Evolutionary conservation across 1,140 invertebrate species (phyloP).

Genomic region (Homarus americanus): DNA sequence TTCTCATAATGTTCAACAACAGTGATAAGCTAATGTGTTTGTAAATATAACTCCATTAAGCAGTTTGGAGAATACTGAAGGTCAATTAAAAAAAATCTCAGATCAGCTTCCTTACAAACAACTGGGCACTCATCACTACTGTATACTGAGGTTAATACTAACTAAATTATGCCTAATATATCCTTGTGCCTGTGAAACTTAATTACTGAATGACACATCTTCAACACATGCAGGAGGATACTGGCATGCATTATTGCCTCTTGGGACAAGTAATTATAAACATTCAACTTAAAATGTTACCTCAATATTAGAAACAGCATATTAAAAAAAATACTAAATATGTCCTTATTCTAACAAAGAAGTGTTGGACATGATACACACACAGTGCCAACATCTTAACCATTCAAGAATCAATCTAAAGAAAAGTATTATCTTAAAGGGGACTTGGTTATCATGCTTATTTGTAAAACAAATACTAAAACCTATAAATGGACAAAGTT

Average conservation of each 20-base stretch:
- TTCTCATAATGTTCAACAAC: background rate
- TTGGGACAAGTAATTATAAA: background rate
- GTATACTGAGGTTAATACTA: background rate
- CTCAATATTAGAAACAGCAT: background rate
- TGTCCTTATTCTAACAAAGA: constrained; percentile 5
- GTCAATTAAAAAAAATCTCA: background rate
- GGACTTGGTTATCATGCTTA: background rate
- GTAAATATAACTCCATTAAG: background rate
- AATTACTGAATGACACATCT: background rate
- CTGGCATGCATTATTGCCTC: background rate
- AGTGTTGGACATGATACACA: background rate
- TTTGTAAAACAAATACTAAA: background rate
- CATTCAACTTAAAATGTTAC: background rate
- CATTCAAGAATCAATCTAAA: background rate
- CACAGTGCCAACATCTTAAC: background rate
- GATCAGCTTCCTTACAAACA: background rate
- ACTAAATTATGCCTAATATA: background rate
- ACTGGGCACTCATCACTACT: background rate
- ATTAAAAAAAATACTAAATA: too few relatives aligned
- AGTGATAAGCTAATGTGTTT: background rate
- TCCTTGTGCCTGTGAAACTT: background rate
- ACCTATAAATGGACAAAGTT: background rate
- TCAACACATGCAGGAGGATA: background rate
- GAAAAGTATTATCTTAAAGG: background rate
- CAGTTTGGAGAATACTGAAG: background rate